A percentile compares a stretch with the other conserved stretches of the same genome.
Evolutionary conservation across 2,888 invertebrate genomes (phyloP).

Genomic region (Tetranychus truncatus): DNA sequence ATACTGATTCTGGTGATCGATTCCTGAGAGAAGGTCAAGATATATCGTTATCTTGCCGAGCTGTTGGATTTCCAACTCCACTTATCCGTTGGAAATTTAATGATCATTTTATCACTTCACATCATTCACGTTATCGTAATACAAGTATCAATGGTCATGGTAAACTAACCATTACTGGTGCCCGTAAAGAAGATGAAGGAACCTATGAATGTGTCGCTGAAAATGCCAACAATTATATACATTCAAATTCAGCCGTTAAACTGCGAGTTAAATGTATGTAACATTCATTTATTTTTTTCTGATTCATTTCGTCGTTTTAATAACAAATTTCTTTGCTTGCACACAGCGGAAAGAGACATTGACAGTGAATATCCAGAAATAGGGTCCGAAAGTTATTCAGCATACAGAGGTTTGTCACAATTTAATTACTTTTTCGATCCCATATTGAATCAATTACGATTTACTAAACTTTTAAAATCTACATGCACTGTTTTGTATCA

Average conservation of each 20-base stretch:
- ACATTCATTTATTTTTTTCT: background rate
- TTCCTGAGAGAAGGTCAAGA: background rate
- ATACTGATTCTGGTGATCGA: background rate
- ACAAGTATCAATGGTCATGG: background rate
- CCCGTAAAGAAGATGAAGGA: background rate
- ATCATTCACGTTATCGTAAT: background rate
- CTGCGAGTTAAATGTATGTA: background rate
- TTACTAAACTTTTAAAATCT: too few species aligned
- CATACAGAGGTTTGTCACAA: background rate
- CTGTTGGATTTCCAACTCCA: background rate
- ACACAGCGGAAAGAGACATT: background rate
- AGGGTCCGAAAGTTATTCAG: background rate
- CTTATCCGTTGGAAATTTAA: background rate
- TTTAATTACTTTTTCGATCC: background rate
- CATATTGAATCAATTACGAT: too few species aligned
- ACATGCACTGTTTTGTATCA: background rate
- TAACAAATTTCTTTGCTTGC: background rate
- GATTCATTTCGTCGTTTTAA: background rate
- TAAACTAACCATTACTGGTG: background rate
- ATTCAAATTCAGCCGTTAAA: background rate
- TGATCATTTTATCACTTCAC: background rate
- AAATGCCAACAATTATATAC: background rate
- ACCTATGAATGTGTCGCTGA: background rate
- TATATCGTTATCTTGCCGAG: background rate
- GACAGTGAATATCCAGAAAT: background rate